Percentiles rank a stretch among this genome's conserved stretches.
Conservation (phyloP, 2,797 vertebrate species). For the Pelochelys cantorii region DNA sequence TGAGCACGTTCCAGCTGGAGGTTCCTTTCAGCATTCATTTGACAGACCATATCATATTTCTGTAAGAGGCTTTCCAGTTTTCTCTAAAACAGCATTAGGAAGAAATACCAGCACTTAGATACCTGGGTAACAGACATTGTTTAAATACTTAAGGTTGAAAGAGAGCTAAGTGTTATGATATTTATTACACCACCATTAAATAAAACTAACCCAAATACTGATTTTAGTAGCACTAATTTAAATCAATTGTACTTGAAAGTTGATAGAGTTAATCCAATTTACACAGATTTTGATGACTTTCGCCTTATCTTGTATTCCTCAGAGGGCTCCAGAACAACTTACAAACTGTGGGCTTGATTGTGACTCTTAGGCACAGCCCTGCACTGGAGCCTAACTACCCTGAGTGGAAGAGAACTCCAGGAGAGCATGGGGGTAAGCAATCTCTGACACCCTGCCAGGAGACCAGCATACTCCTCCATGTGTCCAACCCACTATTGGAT, state of each 20-base stretch:
- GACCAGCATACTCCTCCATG: background rate
- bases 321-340: background rate
- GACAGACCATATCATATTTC: conserved; percentile 89
- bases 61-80: conserved; percentile 87
- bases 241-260: background rate
- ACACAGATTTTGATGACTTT: background rate
- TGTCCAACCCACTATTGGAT: background rate
- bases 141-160: too few relatives aligned
- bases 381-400: background rate
- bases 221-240: background rate
- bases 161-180: background rate
- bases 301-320: background rate
- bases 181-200: background rate
- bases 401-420: background rate
- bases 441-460: background rate
- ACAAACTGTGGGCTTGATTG: background rate
- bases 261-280: background rate
- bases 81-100: conserved; percentile 80
- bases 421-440: background rate
- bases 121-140: too few relatives aligned
- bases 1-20: conserved; percentile 95
- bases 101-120: background rate
- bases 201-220: background rate
- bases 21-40: conserved; percentile 94
- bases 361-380: background rate